Evolutionary conservation across 1,140 invertebrate species (phyloP).

Genomic region (Calosoma granatense): DNA sequence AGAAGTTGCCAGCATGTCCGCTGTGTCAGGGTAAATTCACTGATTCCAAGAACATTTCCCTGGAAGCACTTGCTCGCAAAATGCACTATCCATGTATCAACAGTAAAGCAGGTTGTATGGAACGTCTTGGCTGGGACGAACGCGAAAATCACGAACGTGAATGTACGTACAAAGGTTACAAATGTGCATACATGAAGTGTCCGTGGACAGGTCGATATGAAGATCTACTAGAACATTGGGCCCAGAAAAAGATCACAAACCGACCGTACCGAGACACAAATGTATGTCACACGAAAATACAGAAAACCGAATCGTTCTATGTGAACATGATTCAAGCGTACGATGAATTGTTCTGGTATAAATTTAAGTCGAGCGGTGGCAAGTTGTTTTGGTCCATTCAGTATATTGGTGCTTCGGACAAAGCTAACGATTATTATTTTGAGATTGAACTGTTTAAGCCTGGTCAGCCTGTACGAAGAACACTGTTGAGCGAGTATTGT

Average conservation of each 20-base stretch:
- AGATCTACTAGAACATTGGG: conserved; percentile 17
- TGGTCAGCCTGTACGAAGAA: conserved; percentile 8
- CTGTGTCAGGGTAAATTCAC: conserved; percentile 16
- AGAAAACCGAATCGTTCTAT: conserved; percentile 15
- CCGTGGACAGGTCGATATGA: conserved; percentile 11
- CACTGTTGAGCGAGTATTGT: conserved; percentile 16
- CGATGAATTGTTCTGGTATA: conserved; percentile 19
- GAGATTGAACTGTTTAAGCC: conserved; percentile 19
- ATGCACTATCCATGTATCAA: conserved; percentile 23
- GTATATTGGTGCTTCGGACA: conserved; percentile 10
- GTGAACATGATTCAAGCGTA: conserved; percentile 16
- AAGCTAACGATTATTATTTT: conserved; percentile 14
- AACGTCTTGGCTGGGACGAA: not conserved
- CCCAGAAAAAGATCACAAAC: conserved; percentile 14
- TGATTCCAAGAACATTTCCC: conserved; percentile 20
- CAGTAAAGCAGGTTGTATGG: conserved; percentile 16
- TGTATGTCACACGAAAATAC: conserved; percentile 18
- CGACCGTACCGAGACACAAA: conserved; percentile 16
- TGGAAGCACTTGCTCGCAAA: conserved; percentile 18
- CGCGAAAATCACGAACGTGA: conserved; percentile 19
- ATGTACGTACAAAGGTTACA: conserved; percentile 15
- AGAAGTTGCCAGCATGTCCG: conserved; percentile 15
- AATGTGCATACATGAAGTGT: conserved; percentile 18
- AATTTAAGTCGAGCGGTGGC: conserved; percentile 14
- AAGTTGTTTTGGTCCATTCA: conserved; percentile 17